phyloP scores from a whole-genome alignment of 2,888 invertebrate genomes.

The Copidosoma aretas region DNA sequence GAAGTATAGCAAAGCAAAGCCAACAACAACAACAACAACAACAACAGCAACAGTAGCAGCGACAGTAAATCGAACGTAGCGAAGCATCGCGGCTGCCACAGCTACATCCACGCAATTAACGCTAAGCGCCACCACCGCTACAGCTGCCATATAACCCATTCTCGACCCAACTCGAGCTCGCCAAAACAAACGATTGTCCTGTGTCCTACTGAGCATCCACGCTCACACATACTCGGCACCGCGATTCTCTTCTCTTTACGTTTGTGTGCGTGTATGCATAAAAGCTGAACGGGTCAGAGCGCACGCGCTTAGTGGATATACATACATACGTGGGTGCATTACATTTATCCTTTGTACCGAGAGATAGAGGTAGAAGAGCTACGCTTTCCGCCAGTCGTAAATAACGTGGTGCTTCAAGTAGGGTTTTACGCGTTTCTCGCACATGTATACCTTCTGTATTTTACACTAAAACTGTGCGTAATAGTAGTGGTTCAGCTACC shows the following conservation, averaged over 20 bases:
- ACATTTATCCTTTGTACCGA: no score
- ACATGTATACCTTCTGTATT: no score
- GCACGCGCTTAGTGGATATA: no score
- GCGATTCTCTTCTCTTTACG: not conserved
- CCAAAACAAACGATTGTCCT: not conserved
- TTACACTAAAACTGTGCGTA: no score
- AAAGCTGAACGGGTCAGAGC: no score
- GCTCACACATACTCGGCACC: not conserved
- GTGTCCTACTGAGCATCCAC: not conserved
- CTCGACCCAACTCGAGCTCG: not conserved
- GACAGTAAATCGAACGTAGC: not conserved
- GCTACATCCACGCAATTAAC: not conserved
- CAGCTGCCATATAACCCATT: not conserved
- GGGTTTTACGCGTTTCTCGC: slow-evolving; percentile 18
- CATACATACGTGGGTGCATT: no score
- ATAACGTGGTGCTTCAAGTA: slow-evolving; percentile 21
- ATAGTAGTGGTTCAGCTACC: not conserved
- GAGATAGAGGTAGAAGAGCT: no score
- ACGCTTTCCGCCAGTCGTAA: slow-evolving; percentile 22
- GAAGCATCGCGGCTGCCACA: not conserved
- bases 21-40: no score
- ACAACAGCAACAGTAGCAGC: no score
- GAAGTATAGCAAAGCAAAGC: no score
- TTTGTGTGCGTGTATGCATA: no score
- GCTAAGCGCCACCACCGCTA: not conserved